Evolutionary conservation across 2,113 vertebrate genomes (phyloP).

Genomic region (Pteruthius melanotis): DNA sequence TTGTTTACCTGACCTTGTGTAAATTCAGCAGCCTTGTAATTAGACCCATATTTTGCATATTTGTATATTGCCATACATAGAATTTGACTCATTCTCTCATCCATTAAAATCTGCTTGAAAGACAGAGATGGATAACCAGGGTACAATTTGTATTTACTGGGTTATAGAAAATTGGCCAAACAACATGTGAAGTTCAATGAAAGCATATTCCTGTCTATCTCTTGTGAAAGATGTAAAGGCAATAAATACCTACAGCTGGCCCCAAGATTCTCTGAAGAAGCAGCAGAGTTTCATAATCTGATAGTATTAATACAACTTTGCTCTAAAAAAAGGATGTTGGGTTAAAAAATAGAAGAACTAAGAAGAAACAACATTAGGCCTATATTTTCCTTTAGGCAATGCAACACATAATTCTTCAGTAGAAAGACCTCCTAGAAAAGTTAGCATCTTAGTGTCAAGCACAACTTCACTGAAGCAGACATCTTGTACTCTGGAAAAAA

Average conservation of each 20-base stretch:
- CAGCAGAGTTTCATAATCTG: constrained; percentile 50
- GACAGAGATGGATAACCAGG: constrained; percentile 81
- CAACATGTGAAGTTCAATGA: constrained; percentile 73
- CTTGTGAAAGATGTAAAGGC: constrained; percentile 71
- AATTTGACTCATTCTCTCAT: constrained; percentile 83
- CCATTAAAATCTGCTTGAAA: constrained; percentile 84
- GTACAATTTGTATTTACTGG: constrained; percentile 83
- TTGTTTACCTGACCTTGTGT: constrained; percentile 86
- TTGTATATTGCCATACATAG: constrained; percentile 76
- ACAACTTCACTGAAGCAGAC: background rate
- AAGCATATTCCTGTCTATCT: constrained; percentile 72
- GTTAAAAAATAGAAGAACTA: constrained; percentile 25
- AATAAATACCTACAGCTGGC: constrained; percentile 66
- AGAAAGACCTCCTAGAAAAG: background rate
- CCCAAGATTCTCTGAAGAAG: constrained; percentile 62
- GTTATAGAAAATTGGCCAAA: constrained; percentile 83
- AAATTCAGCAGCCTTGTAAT: constrained; percentile 84
- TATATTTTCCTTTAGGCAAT: background rate
- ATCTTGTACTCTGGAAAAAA: background rate
- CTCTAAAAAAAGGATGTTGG: background rate
- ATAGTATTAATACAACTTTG: constrained; percentile 34
- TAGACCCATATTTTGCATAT: constrained; percentile 84
- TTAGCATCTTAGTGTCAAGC: background rate
- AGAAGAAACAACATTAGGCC: background rate
- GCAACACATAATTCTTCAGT: background rate